phyloP scores from a whole-genome alignment of 2,797 vertebrate species.

The Garrulus glandarius region DNA sequence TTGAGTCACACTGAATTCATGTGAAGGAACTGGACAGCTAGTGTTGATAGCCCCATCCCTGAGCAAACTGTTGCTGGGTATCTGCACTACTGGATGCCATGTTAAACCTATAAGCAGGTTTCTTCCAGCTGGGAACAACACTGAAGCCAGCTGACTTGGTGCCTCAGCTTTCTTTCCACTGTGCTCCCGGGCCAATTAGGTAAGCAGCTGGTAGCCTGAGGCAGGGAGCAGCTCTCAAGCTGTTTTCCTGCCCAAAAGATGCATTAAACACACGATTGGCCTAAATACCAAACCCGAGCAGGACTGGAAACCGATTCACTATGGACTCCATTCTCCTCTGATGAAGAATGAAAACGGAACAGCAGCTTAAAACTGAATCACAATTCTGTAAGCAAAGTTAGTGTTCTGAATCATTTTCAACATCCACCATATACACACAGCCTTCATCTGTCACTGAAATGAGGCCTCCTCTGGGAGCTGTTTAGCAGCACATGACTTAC shows the following conservation, averaged over 20 bases:
- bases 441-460: not conserved
- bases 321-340: not conserved
- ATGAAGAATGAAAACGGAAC: not conserved
- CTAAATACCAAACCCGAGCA: not conserved
- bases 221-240: not conserved
- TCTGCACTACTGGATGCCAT: not conserved
- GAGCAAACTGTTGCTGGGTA: not conserved
- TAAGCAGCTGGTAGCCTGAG: slow-evolving; percentile 9
- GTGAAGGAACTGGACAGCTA: not conserved
- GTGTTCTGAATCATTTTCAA: not conserved
- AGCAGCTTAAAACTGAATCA: not conserved
- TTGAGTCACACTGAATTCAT: not conserved
- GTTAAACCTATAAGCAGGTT: not conserved
- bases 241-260: not conserved
- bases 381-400: not conserved
- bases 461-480: not conserved
- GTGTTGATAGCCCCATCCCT: not conserved
- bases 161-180: not conserved
- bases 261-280: not conserved
- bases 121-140: not conserved
- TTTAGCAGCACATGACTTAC: not conserved
- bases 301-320: not conserved
- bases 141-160: not conserved
- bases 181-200: not conserved
- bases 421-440: not conserved